Evolutionary conservation across 1,140 invertebrate species (phyloP).

Genomic region (Pomacea maculata): DNA sequence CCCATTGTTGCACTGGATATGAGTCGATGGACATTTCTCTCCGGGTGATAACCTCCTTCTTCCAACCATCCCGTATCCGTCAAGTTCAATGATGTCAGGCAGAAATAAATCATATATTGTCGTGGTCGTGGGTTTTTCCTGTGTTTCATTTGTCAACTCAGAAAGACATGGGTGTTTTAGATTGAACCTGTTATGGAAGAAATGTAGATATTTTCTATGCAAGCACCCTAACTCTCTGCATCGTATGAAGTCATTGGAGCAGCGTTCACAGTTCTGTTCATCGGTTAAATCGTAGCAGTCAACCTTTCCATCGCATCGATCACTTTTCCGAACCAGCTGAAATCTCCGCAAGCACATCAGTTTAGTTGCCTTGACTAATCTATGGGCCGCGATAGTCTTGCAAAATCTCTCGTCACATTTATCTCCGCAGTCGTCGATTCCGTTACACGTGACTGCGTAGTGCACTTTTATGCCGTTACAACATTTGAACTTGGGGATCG

Average conservation of each 20-base stretch:
- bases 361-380: too few species aligned
- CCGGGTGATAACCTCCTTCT: too few species aligned
- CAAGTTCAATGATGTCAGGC: neutral
- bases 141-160: neutral
- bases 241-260: neutral
- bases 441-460: constrained; percentile 10
- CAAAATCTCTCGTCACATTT: constrained; percentile 1
- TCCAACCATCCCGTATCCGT: neutral
- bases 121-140: neutral
- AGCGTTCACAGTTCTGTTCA: neutral
- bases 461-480: neutral
- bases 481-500: neutral
- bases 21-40: too few species aligned
- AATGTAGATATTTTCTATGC: neutral
- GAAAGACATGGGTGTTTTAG: neutral
- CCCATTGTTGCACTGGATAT: neutral
- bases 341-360: too few species aligned
- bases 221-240: neutral
- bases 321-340: neutral
- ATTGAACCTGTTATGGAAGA: neutral
- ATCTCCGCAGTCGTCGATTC: neutral
- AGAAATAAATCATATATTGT: too few species aligned
- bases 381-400: too few species aligned
- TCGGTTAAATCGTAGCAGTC: neutral
- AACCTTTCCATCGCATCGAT: neutral